Percentiles rank a stretch among this genome's conserved stretches.
Evolutionary conservation across 2,888 invertebrate genomes (phyloP).

Genomic region (Xestia sexstrigata): DNA sequence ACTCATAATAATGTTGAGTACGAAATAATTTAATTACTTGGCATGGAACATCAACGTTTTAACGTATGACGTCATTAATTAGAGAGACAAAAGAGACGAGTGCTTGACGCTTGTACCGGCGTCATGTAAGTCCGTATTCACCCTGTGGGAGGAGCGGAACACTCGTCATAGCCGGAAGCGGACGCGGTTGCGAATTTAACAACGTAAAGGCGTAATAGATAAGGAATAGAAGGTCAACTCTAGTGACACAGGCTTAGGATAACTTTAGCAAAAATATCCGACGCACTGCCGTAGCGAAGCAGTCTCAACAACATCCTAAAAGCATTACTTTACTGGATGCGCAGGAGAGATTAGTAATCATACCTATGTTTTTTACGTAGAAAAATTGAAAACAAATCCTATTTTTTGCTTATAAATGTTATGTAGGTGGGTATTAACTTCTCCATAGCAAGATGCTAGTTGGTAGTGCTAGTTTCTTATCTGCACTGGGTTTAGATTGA

Average conservation of each 20-base stretch:
- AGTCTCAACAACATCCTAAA: too few relatives aligned
- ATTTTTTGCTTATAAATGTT: not conserved
- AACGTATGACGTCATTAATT: slow-evolving; percentile 33
- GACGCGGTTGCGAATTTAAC: not conserved
- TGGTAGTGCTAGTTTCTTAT: not conserved
- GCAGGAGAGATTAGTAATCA: not conserved
- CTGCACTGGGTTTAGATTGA: not conserved
- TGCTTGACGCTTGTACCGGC: not conserved
- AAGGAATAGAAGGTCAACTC: not conserved
- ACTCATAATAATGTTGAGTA: slow-evolving; percentile 4
- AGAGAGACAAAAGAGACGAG: slow-evolving; percentile 1
- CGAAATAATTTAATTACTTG: slow-evolving; percentile 33
- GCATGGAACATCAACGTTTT: slow-evolving; percentile 14
- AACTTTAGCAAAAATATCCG: too few relatives aligned
- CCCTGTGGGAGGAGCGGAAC: not conserved
- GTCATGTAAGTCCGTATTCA: slow-evolving; percentile 7
- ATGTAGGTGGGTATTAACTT: not conserved
- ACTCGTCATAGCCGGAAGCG: not conserved
- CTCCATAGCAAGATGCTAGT: not conserved
- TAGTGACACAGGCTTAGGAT: not conserved
- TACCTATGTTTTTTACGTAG: not conserved
- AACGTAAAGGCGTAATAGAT: not conserved
- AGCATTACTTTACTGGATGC: too few relatives aligned
- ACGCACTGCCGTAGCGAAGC: too few relatives aligned
- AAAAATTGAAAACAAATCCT: not conserved